phyloP scores from a whole-genome alignment of 2,113 vertebrate species.

The Solenodon paradoxus region DNA sequence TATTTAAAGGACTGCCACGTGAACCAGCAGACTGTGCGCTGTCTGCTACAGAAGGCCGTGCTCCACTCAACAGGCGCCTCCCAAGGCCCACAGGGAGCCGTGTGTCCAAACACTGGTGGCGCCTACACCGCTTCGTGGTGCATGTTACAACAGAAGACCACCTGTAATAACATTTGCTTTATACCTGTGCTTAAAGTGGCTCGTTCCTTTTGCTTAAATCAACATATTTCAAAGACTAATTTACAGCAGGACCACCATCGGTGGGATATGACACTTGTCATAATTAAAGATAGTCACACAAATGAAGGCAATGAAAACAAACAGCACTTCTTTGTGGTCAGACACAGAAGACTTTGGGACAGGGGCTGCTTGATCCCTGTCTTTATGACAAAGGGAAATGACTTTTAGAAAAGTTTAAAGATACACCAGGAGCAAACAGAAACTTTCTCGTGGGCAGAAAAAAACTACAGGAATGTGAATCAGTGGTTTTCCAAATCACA shows the following conservation, averaged over 20 bases:
- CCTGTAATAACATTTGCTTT: neutral
- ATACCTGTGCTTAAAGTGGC: neutral
- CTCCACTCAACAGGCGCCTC: neutral
- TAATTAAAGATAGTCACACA: neutral
- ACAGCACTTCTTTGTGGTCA: neutral
- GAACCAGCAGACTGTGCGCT: too few species aligned
- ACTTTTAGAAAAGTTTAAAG: neutral
- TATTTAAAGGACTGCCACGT: neutral
- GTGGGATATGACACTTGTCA: neutral
- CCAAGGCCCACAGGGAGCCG: neutral
- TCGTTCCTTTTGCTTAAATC: neutral
- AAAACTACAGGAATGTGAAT: neutral
- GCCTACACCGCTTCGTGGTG: neutral
- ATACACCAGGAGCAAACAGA: neutral
- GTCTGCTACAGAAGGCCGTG: neutral
- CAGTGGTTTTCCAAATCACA: neutral
- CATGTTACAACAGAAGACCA: neutral
- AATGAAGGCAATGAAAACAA: neutral
- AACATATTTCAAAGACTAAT: neutral
- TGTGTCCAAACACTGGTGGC: neutral
- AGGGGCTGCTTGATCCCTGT: neutral
- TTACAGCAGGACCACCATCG: neutral
- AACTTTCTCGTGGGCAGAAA: neutral
- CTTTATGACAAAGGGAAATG: neutral
- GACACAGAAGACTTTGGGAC: neutral